Base-by-base conservation (phyloP, 2,113 vertebrate genomes). In the Leptocoma aspasia region DNA sequence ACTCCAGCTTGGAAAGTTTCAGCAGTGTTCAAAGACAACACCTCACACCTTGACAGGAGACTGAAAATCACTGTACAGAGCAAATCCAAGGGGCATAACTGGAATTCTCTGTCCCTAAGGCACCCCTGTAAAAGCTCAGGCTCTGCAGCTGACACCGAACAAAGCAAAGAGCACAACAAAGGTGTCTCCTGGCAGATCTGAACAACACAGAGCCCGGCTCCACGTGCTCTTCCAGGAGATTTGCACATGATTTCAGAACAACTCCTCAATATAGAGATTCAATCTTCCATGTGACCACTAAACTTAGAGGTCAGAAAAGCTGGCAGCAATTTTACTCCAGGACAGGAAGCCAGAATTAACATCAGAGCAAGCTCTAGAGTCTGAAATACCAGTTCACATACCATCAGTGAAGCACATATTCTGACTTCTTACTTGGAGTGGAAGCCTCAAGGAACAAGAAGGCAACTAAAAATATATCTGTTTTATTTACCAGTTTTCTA, bases 401-500 rank as follows among this genome's bases (percentile, higher is more conserved):
- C 35, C 70, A 72, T 2, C 13, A 63, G 39, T 10, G 80, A 86
- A 6, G 4, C 8, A 24, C 5, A 3, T 15, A 31, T 27, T 66
- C 79, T 75, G 64, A 31, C 52, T 92, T 92, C 84, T 86, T 21
- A 53, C n/a, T 50, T 11, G 30, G 42, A 42, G 31, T 0, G 21
- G 54, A 78, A 64, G 33, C 41, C 12, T 65, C 35, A 68, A 90
- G 50, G 52, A 82, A 96, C 37, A 93, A 78, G 83, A 93, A 85
- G 50, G 45, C 91, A 97, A 94, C 81, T 97, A 98, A 98, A 98
- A 98, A 98, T 98, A 98, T 97, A 98, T 97, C 81, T 89, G 94
- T 95, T 98, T 98, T 98, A 98, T 98, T 98, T 97, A 98, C 89
- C 97, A 92, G 96, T 97, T 97, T 97, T 98, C 98, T 98, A 98